phyloP scores from a whole-genome alignment of 2,113 vertebrate species.

The Eptatretus burgeri region DNA sequence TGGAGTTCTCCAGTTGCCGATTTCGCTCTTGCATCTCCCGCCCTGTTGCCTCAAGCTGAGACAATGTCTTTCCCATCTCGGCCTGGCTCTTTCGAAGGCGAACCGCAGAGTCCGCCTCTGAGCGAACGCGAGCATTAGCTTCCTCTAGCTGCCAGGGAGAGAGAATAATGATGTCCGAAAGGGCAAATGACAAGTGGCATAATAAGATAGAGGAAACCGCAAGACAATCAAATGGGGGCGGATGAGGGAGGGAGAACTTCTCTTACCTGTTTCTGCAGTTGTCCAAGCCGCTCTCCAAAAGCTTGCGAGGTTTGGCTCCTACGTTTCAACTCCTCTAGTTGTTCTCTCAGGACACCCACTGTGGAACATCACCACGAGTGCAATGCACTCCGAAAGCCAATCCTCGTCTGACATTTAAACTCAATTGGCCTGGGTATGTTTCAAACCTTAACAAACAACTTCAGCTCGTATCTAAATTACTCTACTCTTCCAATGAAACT shows the following conservation, averaged over 20 bases:
- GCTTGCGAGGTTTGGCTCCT: constrained; percentile 66
- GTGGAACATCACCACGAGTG: constrained; percentile 12
- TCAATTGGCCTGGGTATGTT: no score
- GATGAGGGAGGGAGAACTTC: no score
- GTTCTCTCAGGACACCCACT: constrained; percentile 86
- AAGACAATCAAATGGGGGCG: no score
- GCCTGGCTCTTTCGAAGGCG: constrained; percentile 66
- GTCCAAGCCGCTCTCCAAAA: constrained; percentile 56
- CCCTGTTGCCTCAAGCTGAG: constrained; percentile 52
- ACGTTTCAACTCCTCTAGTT: constrained; percentile 73
- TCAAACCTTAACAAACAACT: no score
- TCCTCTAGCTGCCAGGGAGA: constrained; percentile 41
- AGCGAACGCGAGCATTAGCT: constrained; percentile 62
- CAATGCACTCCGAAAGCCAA: not conserved
- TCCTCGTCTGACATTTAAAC: no score
- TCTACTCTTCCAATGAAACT: no score
- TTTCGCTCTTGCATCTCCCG: constrained; percentile 70
- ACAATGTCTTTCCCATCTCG: constrained; percentile 53
- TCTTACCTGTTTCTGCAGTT: constrained; percentile 72
- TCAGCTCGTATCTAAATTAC: no score
- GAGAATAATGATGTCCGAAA: constrained; percentile 5
- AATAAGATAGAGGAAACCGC: not conserved
- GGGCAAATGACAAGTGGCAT: not conserved
- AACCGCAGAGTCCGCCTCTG: constrained; percentile 67
- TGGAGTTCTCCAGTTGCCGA: constrained; percentile 28